Percentiles rank a stretch among this genome's conserved stretches.
Conservation (phyloP, 2,113 vertebrate genomes). For the Clarias macrocephalus region DNA sequence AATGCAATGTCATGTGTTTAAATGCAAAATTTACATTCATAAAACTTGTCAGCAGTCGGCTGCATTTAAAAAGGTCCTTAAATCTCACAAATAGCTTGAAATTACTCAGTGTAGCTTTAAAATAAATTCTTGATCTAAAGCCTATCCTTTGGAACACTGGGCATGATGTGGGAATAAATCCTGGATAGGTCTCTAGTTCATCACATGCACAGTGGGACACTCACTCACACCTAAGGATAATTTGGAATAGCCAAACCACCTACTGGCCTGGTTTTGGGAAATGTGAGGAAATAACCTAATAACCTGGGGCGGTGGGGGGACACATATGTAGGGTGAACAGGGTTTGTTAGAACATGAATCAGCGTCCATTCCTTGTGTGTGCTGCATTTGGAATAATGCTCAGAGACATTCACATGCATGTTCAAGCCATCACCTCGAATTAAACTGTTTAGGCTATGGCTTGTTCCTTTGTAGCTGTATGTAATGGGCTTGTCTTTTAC, state of each 20-base stretch:
- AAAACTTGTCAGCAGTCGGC: not conserved
- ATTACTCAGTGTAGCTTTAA: not conserved
- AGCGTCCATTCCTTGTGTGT: not conserved
- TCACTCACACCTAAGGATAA: not conserved
- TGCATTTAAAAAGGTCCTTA: not conserved
- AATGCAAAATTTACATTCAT: not conserved
- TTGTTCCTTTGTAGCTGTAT: not conserved
- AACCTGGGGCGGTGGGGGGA: not conserved
- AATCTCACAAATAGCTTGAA: not conserved
- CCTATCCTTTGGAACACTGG: not conserved
- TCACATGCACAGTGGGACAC: not conserved
- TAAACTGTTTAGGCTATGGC: not conserved
- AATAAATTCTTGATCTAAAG: not conserved
- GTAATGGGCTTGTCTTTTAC: constrained; percentile 26
- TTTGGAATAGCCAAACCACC: not conserved
- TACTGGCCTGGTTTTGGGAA: not conserved
- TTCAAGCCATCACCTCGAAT: not conserved
- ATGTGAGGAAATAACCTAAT: not conserved
- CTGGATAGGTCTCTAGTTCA: not conserved
- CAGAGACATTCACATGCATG: not conserved
- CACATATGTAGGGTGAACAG: not conserved
- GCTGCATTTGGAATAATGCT: not conserved
- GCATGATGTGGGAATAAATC: not conserved
- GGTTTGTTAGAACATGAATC: not conserved
- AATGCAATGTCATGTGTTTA: not conserved